Evolutionary conservation across 23 tunicate genomes (phyloP).

Genomic region (Ascidia mentula): DNA sequence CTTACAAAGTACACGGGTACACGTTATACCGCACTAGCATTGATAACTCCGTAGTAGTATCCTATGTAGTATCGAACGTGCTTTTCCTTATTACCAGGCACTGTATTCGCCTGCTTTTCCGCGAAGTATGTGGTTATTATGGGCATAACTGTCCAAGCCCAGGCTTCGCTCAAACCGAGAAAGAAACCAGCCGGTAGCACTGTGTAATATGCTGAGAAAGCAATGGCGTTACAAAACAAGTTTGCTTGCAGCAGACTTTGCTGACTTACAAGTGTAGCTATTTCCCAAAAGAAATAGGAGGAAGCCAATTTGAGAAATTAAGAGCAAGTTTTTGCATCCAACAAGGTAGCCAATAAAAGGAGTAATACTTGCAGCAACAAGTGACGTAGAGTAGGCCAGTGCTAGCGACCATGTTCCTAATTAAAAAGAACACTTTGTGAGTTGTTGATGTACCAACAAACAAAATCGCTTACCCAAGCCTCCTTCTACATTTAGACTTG

Average conservation of each 20-base stretch:
- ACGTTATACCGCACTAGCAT: slow-evolving; percentile 5
- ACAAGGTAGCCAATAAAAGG: slow-evolving; percentile 10
- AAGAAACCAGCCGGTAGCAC: slow-evolving; percentile 31
- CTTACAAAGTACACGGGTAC: not conserved
- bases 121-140: slow-evolving; percentile 22
- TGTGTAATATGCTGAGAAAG: not conserved
- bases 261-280: slow-evolving; percentile 20
- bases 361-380: slow-evolving; percentile 13
- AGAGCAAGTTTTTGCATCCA: slow-evolving; percentile 23
- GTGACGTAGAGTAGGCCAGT: slow-evolving; percentile 28
- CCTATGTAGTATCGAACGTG: slow-evolving; percentile 33
- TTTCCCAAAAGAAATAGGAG: slow-evolving; percentile 16
- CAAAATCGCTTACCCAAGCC: slow-evolving; percentile 17
- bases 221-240: not conserved
- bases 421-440: not conserved
- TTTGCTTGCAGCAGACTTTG: no score
- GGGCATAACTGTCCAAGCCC: slow-evolving; percentile 33
- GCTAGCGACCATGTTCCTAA: slow-evolving; percentile 39
- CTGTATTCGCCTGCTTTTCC: not conserved
- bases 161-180: slow-evolving; percentile 34
- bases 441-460: no score
- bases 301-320: slow-evolving; percentile 20
- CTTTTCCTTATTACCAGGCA: not conserved
- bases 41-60: slow-evolving; percentile 22
- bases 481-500: slow-evolving; percentile 39